Base-by-base conservation (phyloP, 2,113 vertebrate genomes). In the Syngnathoides biaculeatus region DNA sequence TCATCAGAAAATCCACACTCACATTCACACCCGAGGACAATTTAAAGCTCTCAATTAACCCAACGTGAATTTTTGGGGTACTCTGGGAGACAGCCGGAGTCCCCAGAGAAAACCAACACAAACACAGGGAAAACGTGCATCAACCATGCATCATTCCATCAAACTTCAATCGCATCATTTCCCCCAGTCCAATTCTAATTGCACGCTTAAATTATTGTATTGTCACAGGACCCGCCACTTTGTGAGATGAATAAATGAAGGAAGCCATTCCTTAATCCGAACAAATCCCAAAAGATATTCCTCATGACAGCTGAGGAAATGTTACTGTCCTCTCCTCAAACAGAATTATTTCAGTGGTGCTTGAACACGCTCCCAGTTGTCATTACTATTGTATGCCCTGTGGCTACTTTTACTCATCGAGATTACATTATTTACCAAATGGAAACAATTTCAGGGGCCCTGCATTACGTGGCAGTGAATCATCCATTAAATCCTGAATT, bases 351-450 rank as follows among this genome's bases (percentile, higher is more conserved):
- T 90, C 80, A 77, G 75, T 88, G 84, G 77, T 77, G 79, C 77
- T 86, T 64, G 67, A 83, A 81, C 67, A 69, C 20, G 38, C 74
- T 90, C 87, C 88, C 88, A 63, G 68, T 73, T 68, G 84, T 92
- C 90, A 92, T 92, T 89, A 92, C 81, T 89, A 91, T 89, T 92
- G 88, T 87, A 92, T 91, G 84, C 80, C 83, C 82, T 57, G 12
- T 77, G 79, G 87, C 88, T 85, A 83, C 74, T 84, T 89, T 81
- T 75, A 88, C 81, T 84, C 84, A 85, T 88, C 79, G 75, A 86
- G 73, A 62, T 75, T 90, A 86, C 88, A 92, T 92, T 90, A 92
- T 92, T 92, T 86, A 92, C 88, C 84, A 88, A 91, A 77, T 78
- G 78, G 84, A 88, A 91, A 90, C 87, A 87, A 89, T 86, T 84